Evolutionary conservation across 64 coral and sea anemone genomes (phyloP).

Genomic region (Acropora yongei): DNA sequence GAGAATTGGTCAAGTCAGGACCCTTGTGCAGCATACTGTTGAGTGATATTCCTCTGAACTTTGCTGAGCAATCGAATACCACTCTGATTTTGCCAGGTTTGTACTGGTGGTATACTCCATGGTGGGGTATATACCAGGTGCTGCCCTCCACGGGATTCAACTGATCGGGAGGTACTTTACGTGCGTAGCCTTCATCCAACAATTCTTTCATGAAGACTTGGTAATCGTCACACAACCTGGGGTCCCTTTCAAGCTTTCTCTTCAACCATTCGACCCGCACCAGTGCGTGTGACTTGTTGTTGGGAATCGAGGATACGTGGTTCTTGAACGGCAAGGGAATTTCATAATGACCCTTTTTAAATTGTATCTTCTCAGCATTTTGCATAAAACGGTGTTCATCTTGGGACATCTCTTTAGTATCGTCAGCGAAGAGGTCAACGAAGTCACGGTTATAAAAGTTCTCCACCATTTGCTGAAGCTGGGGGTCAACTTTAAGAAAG

Average conservation of each 20-base stretch:
- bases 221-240: background rate
- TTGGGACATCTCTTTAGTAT: background rate
- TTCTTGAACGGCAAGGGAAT: constrained; percentile 10
- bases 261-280: background rate
- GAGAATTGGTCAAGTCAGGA: constrained; percentile 44
- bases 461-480: background rate
- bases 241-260: constrained; percentile 40
- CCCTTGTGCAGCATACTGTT: constrained; percentile 63
- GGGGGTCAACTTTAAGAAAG: background rate
- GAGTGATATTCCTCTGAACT: constrained; percentile 37
- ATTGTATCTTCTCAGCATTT: background rate
- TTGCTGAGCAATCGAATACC: constrained; percentile 61
- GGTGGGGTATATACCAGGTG: constrained; percentile 71
- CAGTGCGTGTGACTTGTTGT: background rate
- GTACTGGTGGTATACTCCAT: constrained; percentile 40
- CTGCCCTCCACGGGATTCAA: background rate
- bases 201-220: background rate
- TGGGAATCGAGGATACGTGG: background rate
- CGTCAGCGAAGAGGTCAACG: no score
- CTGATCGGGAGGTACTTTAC: constrained; percentile 20
- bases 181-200: background rate
- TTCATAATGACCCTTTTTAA: constrained; percentile 12
- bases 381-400: constrained; percentile 1
- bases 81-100: constrained; percentile 59
- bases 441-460: constrained; percentile 26